Evolutionary conservation across 2,888 invertebrate species (phyloP), one percentile per base, ranked within the genome.

Genomic region (Glaucopsyche alexis): DNA sequence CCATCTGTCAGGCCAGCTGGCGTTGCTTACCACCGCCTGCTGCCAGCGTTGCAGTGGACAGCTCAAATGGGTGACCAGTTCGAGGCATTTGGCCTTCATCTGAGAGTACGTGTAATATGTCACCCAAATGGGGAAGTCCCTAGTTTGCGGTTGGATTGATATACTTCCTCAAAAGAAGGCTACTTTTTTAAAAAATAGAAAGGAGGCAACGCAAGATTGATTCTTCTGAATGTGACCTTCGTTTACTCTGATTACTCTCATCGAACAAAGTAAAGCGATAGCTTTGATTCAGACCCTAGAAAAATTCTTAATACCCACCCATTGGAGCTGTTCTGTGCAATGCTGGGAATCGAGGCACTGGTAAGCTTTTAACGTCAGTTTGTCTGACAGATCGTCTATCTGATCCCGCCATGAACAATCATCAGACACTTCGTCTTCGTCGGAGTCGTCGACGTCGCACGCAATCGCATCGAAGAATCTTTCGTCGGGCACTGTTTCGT

Each of bases 321-420:
- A 60, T 5, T 19, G 55, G 29, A 60, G 55, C 55, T 60, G 55
- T 60, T 60, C 29, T 19, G 55, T 60, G 55, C 55, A 60, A 29
- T 19, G 19, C 19, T 60, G 55, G 13, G 5, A 19, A 55, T 55
- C 29, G 11, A 29, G 55, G 55, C 13, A 9, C 29, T 11, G 29
- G 19, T 60, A 19, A 29, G 11, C 55, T 3, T 60, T 60, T 19
- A 9, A 16, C 11, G 29, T 19, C 55, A 29, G 55, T 60, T 60
- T 19, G 55, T 60, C 55, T 60, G 29, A 60, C 55, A 13, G 55
- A 60, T 60, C 60, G 60, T 60, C 29, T 38, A 60, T 60, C 60
- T 60, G 29, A 38, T 38, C 14, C 55, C 60, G 60, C 29, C 6
- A 13, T 60, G 60, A 38, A 38, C 55, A 16, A 55, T 16, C 55